Evolutionary conservation across 2,113 vertebrate genomes (phyloP).

Genomic region (Solenodon paradoxus): DNA sequence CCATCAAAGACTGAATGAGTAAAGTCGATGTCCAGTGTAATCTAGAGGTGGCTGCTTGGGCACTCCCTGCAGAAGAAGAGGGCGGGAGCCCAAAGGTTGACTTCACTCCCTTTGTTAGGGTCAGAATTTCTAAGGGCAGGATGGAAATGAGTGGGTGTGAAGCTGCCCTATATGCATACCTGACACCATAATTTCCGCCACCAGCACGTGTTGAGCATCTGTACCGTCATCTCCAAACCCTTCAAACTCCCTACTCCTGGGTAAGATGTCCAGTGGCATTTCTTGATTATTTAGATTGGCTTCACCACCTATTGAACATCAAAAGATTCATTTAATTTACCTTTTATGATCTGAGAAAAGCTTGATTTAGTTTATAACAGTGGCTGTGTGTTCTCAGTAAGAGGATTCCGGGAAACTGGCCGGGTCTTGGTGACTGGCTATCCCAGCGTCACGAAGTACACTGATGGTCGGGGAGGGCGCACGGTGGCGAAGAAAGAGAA

Average conservation of each 20-base stretch:
- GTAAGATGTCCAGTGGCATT: conserved; percentile 49
- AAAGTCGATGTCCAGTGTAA: not conserved
- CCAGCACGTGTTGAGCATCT: conserved; percentile 46
- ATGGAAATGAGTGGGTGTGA: not conserved
- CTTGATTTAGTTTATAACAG: not conserved
- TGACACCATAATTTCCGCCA: conserved; percentile 90
- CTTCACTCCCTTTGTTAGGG: not conserved
- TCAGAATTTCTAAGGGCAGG: not conserved
- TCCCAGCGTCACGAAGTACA: too few relatives aligned
- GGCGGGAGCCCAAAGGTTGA: not conserved
- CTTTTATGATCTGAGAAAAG: not conserved
- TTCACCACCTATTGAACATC: conserved; percentile 63
- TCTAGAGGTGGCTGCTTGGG: not conserved
- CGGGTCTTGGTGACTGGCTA: not conserved
- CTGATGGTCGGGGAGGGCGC: too few relatives aligned
- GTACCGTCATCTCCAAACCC: not conserved
- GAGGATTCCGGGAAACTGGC: not conserved
- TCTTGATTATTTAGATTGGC: conserved; percentile 56
- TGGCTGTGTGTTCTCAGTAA: not conserved
- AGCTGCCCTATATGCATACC: conserved; percentile 79
- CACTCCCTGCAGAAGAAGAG: not conserved
- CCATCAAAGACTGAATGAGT: not conserved
- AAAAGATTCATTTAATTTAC: not conserved
- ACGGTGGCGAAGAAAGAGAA: too few relatives aligned
- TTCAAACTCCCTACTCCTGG: not conserved